Evolutionary conservation across 2,888 invertebrate species (phyloP), one percentile per base, ranked within the genome.

Genomic region (Watsonalla binaria): DNA sequence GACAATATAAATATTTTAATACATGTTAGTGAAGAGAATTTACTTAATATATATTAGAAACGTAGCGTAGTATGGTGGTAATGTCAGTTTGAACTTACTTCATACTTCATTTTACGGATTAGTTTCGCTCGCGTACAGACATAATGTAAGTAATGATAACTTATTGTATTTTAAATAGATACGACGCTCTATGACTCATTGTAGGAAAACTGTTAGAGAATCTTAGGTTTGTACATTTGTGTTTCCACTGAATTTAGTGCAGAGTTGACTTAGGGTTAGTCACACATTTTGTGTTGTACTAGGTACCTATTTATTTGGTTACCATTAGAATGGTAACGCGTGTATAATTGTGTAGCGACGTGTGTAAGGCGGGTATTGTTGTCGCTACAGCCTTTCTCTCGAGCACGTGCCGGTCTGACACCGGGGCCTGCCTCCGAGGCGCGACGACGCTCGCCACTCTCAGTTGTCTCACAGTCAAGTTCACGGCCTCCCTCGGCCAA

Each of bases 381-480:
- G 46, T n/a, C 57, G 59, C 60, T 55, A 56, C 66, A 67, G 66
- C 73, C 70, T 70, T 72, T 72, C 68, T 62, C 68, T 65, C 65
- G 11, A 66, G 70, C 58, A 62, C 57, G 49, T 46, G 54, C 55
- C 68, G 54, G 64, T 68, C 66, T 65, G 73, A 71, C 64, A 54
- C 53, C 50, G 59, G 53, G n/a, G 52, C 65, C 60, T 60, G 66
- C 60, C 65, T 61, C 62, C 58, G 56, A 56, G 70, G 61, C 62
- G 66, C 72, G 67, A 65, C 74, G 67, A 66, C 24, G 24, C 24
- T 24, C 24, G 24, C 24, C 24, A 24, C 24, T 24, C 24, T 76
- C 72, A 70, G 73, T 76, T 78, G 78, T 80, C 76, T 76, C 78
- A 72, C 76, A 82, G 82, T 83, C 85, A 87, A 87, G 87, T 87